Conservation (phyloP, 2,888 invertebrate genomes). For the Galeopsomyia nigrocyanea region DNA sequence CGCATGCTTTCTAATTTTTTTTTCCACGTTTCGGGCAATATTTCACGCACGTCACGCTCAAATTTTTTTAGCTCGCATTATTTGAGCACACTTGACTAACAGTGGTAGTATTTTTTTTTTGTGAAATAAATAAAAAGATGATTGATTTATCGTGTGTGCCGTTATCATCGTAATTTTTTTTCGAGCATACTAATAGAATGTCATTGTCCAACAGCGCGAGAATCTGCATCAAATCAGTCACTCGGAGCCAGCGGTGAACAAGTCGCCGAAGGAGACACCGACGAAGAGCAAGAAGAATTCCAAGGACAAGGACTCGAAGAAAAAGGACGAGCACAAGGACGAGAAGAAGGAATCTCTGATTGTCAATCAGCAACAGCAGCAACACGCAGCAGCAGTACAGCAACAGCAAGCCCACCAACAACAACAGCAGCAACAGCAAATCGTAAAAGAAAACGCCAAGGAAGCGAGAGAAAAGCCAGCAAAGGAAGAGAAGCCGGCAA, state of each 20-base stretch:
- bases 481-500: constrained; percentile 52
- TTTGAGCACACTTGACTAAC: not conserved
- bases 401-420: constrained; percentile 20
- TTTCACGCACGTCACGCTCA: not conserved
- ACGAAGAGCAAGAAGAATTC: constrained; percentile 62
- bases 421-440: not conserved
- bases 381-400: constrained; percentile 23
- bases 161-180: too few species aligned
- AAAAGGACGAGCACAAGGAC: constrained; percentile 59
- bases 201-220: constrained; percentile 60
- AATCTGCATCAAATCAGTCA: constrained; percentile 57
- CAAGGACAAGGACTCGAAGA: constrained; percentile 59
- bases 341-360: constrained; percentile 57
- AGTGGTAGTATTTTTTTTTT: too few species aligned
- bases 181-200: too few species aligned
- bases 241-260: constrained; percentile 58
- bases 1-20: constrained; percentile 27
- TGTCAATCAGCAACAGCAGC: constrained; percentile 31
- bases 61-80: not conserved
- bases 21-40: too few species aligned
- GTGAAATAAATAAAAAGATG: too few species aligned
- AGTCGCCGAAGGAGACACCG: constrained; percentile 65
- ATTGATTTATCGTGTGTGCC: too few species aligned
- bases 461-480: constrained; percentile 50
- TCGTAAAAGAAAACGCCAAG: constrained; percentile 37